Conservation (phyloP, 2,888 invertebrate species). For the Ophion slaviceki region DNA sequence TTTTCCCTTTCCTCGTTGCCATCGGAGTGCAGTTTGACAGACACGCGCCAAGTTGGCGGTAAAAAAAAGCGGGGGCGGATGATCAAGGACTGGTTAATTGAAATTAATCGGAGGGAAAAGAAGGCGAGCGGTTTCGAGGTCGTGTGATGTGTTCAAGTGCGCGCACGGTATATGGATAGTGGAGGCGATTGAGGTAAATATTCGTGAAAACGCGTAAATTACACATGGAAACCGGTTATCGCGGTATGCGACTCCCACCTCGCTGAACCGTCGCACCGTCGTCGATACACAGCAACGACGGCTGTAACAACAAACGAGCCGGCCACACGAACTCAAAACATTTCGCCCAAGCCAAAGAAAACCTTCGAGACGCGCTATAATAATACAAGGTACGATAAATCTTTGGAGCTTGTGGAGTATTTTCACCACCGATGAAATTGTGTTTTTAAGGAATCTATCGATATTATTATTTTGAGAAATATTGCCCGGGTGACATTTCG, state of each 20-base stretch:
- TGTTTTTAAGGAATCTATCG: too few species aligned
- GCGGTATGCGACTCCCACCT: slow-evolving; percentile 7
- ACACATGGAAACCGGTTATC: slow-evolving; percentile 47
- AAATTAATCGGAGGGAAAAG: neutral
- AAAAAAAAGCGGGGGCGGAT: neutral
- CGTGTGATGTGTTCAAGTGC: slow-evolving; percentile 41
- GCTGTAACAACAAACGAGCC: slow-evolving; percentile 31
- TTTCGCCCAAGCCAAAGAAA: neutral
- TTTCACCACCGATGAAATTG: too few species aligned
- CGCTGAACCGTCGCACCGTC: slow-evolving; percentile 6
- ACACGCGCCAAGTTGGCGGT: neutral
- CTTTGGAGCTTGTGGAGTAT: too few species aligned
- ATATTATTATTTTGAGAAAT: too few species aligned
- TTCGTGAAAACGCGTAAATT: slow-evolving; percentile 34
- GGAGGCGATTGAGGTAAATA: slow-evolving; percentile 5
- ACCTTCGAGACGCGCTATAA: slow-evolving; percentile 17
- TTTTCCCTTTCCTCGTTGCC: neutral
- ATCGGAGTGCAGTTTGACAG: neutral
- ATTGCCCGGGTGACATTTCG: too few species aligned
- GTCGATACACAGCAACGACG: slow-evolving; percentile 18
- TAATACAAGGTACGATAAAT: too few species aligned
- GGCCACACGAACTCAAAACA: neutral
- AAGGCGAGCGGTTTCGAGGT: neutral
- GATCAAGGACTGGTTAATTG: neutral
- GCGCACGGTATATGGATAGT: slow-evolving; percentile 20